phyloP scores from a whole-genome alignment of 2,113 vertebrate genomes.

The Thalassoma bifasciatum region DNA sequence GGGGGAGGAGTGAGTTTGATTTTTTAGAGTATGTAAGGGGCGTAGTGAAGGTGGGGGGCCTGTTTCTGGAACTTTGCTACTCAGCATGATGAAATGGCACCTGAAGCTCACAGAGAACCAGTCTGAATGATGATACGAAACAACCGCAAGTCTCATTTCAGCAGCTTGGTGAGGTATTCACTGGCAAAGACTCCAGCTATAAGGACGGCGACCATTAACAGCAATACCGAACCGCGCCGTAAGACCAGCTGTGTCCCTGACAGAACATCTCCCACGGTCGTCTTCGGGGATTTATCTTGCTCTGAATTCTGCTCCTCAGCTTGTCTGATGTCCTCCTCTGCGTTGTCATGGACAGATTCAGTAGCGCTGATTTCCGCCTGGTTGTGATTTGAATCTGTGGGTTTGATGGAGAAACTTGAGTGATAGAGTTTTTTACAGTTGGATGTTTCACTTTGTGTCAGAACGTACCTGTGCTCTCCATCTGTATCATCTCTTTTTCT shows the following conservation, averaged over 20 bases:
- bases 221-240: slow-evolving; percentile 67
- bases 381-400: slow-evolving; percentile 27
- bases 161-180: slow-evolving; percentile 41
- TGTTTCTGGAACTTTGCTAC: too few species aligned
- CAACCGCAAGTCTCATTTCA: slow-evolving; percentile 50
- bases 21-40: too few species aligned
- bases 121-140: not conserved
- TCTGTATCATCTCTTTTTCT: slow-evolving; percentile 13
- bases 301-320: slow-evolving; percentile 27
- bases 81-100: not conserved
- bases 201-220: slow-evolving; percentile 75
- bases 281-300: slow-evolving; percentile 15
- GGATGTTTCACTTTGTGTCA: fast-evolving
- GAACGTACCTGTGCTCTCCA: slow-evolving; percentile 51
- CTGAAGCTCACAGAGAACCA: not conserved
- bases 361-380: not conserved
- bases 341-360: not conserved
- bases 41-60: too few species aligned
- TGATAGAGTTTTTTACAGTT: not conserved
- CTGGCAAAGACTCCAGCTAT: slow-evolving; percentile 61
- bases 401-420: slow-evolving; percentile 16
- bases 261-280: slow-evolving; percentile 67
- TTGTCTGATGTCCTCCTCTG: slow-evolving; percentile 15
- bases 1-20: too few species aligned
- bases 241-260: slow-evolving; percentile 76